Evolutionary conservation across 2,113 vertebrate genomes (phyloP).

Genomic region (Callopanchax toddi): DNA sequence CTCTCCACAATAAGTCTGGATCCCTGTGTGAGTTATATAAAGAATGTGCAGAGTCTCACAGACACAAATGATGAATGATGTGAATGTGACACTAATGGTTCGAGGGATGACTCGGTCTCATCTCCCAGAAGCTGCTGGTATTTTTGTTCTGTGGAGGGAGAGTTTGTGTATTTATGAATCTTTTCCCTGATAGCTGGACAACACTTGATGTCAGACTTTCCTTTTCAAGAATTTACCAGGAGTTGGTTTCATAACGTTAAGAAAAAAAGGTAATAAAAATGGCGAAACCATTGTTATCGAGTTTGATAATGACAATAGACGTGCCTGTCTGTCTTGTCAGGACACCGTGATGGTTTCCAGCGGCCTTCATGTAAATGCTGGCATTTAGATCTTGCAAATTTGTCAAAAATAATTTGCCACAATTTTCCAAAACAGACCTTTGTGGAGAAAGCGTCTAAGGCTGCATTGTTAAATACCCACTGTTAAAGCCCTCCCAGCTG

Average conservation of each 20-base stretch:
- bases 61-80: slow-evolving; percentile 50
- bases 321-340: slow-evolving; percentile 33
- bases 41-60: slow-evolving; percentile 37
- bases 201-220: neutral
- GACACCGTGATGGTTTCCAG: slow-evolving; percentile 47
- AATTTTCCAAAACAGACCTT: slow-evolving; percentile 68
- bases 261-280: neutral
- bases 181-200: neutral
- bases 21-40: slow-evolving; percentile 31
- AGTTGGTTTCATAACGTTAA: neutral
- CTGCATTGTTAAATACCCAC: slow-evolving; percentile 64
- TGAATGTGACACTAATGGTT: slow-evolving; percentile 45
- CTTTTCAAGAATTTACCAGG: neutral
- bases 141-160: neutral
- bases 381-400: slow-evolving; percentile 65
- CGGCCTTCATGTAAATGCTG: slow-evolving; percentile 47
- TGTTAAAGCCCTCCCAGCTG: slow-evolving; percentile 71
- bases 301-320: slow-evolving; percentile 30
- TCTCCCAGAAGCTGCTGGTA: slow-evolving; percentile 8
- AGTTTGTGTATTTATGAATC: neutral
- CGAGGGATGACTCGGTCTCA: slow-evolving; percentile 18
- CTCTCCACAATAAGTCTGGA: slow-evolving; percentile 44
- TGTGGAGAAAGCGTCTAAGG: slow-evolving; percentile 51
- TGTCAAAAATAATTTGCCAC: slow-evolving; percentile 66
- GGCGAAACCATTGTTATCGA: neutral